phyloP scores from a whole-genome alignment of 1,140 invertebrate genomes.

The Caenorhabditis briggsae region DNA sequence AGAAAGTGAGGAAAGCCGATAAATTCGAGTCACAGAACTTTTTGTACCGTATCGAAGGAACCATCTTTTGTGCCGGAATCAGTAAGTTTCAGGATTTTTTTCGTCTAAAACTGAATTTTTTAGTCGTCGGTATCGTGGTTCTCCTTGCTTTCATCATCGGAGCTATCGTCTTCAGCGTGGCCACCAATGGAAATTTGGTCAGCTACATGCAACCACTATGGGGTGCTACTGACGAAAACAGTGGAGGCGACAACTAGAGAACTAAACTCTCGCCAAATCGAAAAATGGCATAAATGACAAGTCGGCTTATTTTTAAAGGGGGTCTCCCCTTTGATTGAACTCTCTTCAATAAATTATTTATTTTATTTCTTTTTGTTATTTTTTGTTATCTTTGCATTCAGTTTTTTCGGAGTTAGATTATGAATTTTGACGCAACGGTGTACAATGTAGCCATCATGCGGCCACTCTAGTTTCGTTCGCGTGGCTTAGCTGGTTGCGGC shows the following conservation, averaged over 20 bases:
- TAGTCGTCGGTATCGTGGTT: slow-evolving; percentile 23
- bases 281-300: slow-evolving; percentile 22
- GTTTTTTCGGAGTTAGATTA: too few species aligned
- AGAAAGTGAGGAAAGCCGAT: slow-evolving; percentile 44
- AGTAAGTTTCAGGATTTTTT: not conserved
- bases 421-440: too few species aligned
- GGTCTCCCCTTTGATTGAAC: not conserved
- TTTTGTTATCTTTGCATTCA: not conserved
- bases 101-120: not conserved
- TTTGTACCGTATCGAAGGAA: slow-evolving; percentile 40
- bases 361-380: not conserved
- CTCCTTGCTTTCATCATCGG: slow-evolving; percentile 10
- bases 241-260: not conserved
- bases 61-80: slow-evolving; percentile 42
- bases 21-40: slow-evolving; percentile 43
- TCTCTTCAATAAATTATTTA: slow-evolving; percentile 13
- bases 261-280: not conserved
- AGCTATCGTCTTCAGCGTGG: not conserved
- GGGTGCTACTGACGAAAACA: slow-evolving; percentile 1
- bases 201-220: slow-evolving; percentile 30
- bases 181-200: not conserved
- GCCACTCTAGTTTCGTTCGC: too few species aligned
- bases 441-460: too few species aligned
- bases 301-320: slow-evolving; percentile 25
- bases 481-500: too few species aligned